Evolutionary conservation across 1,140 invertebrate species (phyloP).

Genomic region (Elysia chlorotica): DNA sequence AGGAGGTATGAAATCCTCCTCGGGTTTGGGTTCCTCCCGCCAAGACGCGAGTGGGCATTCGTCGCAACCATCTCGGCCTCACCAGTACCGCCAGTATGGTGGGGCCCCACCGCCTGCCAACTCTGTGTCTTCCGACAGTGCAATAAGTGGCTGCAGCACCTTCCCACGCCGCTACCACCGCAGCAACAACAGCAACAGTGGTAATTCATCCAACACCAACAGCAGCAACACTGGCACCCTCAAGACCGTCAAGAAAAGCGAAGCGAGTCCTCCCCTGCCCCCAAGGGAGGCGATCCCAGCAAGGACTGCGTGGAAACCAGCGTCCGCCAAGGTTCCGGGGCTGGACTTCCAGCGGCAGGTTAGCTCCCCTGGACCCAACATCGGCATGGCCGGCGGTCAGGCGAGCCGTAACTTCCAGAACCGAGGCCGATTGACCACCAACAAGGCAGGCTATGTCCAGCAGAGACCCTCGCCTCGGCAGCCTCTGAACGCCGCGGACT

Average conservation of each 20-base stretch:
- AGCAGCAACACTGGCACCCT: no score
- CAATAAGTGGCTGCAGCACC: slow-evolving; percentile 20
- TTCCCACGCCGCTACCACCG: slow-evolving; percentile 9
- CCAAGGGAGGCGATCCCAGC: neutral
- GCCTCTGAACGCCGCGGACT: neutral
- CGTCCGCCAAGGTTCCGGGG: neutral
- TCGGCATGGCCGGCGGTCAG: neutral
- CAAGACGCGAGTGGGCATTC: neutral
- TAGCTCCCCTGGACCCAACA: neutral
- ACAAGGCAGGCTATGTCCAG: slow-evolving; percentile 13
- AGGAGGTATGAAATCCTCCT: neutral
- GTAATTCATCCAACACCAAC: no score
- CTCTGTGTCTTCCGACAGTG: neutral
- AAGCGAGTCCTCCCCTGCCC: neutral
- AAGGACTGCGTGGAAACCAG: no score
- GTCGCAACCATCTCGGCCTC: neutral
- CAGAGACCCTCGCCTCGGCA: neutral
- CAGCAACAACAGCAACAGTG: slow-evolving; percentile 13
- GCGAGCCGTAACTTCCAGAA: neutral
- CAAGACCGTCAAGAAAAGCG: neutral
- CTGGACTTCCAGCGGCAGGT: neutral
- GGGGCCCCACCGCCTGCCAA: neutral
- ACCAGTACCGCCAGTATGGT: no score
- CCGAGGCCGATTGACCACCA: slow-evolving; percentile 7
- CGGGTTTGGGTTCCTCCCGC: slow-evolving; percentile 1